Conservation (phyloP, 2,113 vertebrate species). For the Corythaixoides concolor region DNA sequence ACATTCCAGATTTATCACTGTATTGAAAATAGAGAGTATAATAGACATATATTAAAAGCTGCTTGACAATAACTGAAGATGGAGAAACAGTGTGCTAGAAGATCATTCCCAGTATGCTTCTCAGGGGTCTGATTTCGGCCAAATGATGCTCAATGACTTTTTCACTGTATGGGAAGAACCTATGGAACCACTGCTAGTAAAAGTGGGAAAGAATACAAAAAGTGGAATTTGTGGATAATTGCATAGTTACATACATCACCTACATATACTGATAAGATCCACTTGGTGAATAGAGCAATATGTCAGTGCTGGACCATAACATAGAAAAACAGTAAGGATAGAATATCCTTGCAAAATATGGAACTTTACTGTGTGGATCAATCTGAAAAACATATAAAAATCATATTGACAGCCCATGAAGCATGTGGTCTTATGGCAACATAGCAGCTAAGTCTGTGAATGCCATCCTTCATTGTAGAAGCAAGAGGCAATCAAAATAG, state of each 20-base stretch:
- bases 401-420: background rate
- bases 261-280: background rate
- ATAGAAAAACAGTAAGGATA: background rate
- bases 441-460: background rate
- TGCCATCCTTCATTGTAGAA: background rate
- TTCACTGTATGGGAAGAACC: background rate
- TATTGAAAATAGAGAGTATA: background rate
- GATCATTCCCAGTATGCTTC: background rate
- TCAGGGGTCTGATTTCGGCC: background rate
- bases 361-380: background rate
- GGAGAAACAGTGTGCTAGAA: background rate
- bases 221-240: background rate
- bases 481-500: background rate
- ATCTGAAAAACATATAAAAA: background rate
- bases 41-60: background rate
- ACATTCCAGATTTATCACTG: background rate
- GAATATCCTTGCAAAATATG: background rate
- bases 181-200: background rate
- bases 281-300: background rate
- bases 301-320: background rate
- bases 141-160: background rate
- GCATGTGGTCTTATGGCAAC: background rate
- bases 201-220: background rate
- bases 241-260: background rate
- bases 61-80: background rate